Evolutionary conservation across 2,888 invertebrate species (phyloP).

Genomic region (Drosophila algonquin): DNA sequence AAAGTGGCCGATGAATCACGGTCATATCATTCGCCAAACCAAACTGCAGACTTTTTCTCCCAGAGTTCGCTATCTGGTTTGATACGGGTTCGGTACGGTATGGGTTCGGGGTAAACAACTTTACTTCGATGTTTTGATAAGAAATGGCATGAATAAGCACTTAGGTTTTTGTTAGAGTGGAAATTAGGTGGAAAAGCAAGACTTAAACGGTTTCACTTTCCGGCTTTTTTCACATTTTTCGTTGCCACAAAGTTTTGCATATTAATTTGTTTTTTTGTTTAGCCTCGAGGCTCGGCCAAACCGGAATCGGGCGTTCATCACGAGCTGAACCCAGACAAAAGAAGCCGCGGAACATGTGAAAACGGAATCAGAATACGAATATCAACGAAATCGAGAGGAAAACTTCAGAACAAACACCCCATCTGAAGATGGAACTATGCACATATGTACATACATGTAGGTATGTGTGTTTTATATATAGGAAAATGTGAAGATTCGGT

Average conservation of each 20-base stretch:
- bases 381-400: slow-evolving; percentile 58
- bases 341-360: slow-evolving; percentile 51
- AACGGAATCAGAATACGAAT: slow-evolving; percentile 35
- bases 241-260: slow-evolving; percentile 24
- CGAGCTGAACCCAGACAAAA: slow-evolving; percentile 38
- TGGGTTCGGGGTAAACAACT: slow-evolving; percentile 11
- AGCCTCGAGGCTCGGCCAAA: slow-evolving; percentile 43
- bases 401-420: slow-evolving; percentile 49
- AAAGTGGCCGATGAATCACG: slow-evolving; percentile 30
- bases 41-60: neutral
- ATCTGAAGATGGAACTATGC: slow-evolving; percentile 15
- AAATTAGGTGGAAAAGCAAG: slow-evolving; percentile 30
- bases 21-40: neutral
- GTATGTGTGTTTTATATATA: neutral
- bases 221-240: slow-evolving; percentile 36
- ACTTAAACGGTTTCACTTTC: slow-evolving; percentile 53
- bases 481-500: neutral
- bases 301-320: slow-evolving; percentile 65
- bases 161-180: slow-evolving; percentile 13
- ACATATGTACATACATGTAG: no score
- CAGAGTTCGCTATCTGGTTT: neutral
- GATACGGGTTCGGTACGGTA: neutral
- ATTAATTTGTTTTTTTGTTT: slow-evolving; percentile 30
- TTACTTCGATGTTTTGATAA: slow-evolving; percentile 38
- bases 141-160: slow-evolving; percentile 42